phyloP scores from a whole-genome alignment of 2,888 invertebrate species.

The Aspidapion aeneum region DNA sequence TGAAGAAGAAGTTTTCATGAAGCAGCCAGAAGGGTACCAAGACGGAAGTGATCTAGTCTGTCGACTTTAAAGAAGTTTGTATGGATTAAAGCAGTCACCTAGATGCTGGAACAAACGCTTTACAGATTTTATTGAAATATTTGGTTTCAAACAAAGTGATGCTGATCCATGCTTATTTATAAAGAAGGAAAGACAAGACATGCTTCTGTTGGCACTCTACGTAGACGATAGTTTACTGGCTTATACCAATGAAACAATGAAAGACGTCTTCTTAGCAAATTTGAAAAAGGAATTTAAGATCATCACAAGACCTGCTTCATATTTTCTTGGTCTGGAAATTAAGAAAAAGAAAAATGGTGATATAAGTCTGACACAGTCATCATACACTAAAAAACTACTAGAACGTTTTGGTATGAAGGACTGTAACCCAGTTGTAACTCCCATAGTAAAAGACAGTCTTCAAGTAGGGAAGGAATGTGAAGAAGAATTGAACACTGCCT shows the following conservation, averaged over 20 bases:
- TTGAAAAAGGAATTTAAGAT: background rate
- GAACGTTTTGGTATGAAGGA: too few relatives aligned
- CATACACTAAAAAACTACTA: too few relatives aligned
- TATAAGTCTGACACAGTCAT: too few relatives aligned
- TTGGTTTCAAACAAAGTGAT: background rate
- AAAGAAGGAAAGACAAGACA: background rate
- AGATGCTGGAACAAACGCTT: too few relatives aligned
- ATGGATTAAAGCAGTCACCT: too few relatives aligned
- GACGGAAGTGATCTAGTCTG: background rate
- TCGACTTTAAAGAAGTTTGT: background rate
- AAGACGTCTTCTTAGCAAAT: background rate
- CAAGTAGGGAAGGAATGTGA: too few relatives aligned
- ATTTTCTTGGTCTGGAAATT: background rate
- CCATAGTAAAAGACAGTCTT: too few relatives aligned
- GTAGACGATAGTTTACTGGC: background rate
- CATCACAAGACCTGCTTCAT: background rate
- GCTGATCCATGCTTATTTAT: too few relatives aligned
- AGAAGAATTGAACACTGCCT: too few relatives aligned
- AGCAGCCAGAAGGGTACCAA: background rate
- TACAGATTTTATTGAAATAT: background rate
- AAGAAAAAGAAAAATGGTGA: too few relatives aligned
- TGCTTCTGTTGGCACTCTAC: background rate
- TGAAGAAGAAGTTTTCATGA: background rate
- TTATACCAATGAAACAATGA: background rate
- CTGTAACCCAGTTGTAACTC: too few relatives aligned